Evolutionary conservation across 2,797 vertebrate genomes (phyloP), one percentile per base, ranked within the genome.

Genomic region (Trachurus trachurus): DNA sequence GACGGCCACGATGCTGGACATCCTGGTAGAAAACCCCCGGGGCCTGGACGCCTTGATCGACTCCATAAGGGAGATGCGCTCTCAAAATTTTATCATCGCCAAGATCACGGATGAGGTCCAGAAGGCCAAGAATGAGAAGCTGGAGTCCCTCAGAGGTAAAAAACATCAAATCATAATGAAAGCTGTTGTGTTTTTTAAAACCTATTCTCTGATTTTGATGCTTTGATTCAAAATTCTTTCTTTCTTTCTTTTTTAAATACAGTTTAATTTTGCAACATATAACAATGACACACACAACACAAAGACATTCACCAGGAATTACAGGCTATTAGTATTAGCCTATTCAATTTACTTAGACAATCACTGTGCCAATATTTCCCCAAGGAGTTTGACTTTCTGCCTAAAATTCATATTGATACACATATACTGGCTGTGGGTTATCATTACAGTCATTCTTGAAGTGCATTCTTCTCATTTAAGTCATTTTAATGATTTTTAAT

Each of bases 91-190:
- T 80, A 95, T 99, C 29, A 96, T 99, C 78, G 80, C 96, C 76
- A 99, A 96, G 89, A 98, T 99, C 91, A 99, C 97, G 2, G 98
- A 99, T 5, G 97, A 98, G 71, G 97, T 99, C 63, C 95, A 98
- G 21, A 97, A 94, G 88, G 95, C 96, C 63, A 98, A 97, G 90
- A 99, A 97, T 57, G 96, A 97, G 90, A 98, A 96, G 89, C 87
- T 98, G 0, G 97, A 98, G 86, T 91, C 96, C 66, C 92, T 97
- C 59, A 96, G 93, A 97, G 97, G 98, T 99, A 87, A 49, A 49
- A 21, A 57, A 42, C 9, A 1, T 0, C 16, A 0, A 1, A 47
- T 64, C 44, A 12, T 11, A 6, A 12, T 49, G 1, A 11, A 6
- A 53, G 58, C 22, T 16, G 5, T 2, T 61, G 22, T 50, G 21